Conservation (phyloP, 2,113 vertebrate species). For the Microcebus tavaratra region DNA sequence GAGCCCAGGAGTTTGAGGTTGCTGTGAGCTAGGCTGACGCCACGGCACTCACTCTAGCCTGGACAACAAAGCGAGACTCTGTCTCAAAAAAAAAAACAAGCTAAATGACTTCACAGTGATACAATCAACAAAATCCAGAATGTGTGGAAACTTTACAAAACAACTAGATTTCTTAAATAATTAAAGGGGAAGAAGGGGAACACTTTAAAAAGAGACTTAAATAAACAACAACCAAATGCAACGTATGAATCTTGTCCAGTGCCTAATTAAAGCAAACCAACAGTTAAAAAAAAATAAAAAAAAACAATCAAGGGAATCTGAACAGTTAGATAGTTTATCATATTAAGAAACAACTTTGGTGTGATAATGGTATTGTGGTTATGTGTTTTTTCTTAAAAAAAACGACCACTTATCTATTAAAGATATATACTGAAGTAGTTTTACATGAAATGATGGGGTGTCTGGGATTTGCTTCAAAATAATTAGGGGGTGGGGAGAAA, state of each 20-base stretch:
- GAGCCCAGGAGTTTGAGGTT: no score
- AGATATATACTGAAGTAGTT: slow-evolving; percentile 24
- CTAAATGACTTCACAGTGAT: slow-evolving; percentile 34
- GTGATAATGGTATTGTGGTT: background rate
- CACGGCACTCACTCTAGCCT: no score
- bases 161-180: slow-evolving; percentile 47
- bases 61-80: no score
- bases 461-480: slow-evolving; percentile 48
- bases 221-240: slow-evolving; percentile 45
- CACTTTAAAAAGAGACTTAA: slow-evolving; percentile 10
- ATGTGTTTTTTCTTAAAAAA: background rate
- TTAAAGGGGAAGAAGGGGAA: background rate
- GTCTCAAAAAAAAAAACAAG: no score
- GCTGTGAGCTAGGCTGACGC: no score
- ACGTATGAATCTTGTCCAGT: background rate
- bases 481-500: background rate
- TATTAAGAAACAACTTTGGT: slow-evolving; percentile 21
- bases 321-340: background rate
- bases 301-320: slow-evolving; percentile 9
- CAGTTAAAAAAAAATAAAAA: background rate
- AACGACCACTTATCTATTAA: slow-evolving; percentile 43
- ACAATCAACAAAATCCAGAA: slow-evolving; percentile 52
- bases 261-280: slow-evolving; percentile 40
- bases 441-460: background rate
- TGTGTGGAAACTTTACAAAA: background rate